Percentiles rank a stretch among this genome's conserved stretches.
These are phyloP conservation scores for Gavia stellata DNA, from an alignment of 2,113 vertebrate genomes.

Conservation along the genomic window DNA sequence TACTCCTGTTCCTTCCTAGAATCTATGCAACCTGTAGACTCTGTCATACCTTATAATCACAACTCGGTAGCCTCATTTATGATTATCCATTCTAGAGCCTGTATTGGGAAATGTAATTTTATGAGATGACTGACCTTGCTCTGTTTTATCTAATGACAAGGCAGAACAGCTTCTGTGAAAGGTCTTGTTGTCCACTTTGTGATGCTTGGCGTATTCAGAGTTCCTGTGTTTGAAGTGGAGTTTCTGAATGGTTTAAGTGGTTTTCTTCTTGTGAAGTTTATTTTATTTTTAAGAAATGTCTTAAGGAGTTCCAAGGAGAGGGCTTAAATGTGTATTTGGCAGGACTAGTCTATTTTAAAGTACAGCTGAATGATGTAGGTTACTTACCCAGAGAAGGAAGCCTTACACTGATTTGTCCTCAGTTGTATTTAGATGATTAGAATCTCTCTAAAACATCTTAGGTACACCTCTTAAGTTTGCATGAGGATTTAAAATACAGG, in stretches of 20 bases:
- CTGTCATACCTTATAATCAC: not conserved
- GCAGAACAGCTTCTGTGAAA: constrained; percentile 17
- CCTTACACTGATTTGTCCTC: not conserved
- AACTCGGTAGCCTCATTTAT: not conserved
- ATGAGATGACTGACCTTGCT: not conserved
- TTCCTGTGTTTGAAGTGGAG: not conserved
- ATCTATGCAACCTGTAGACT: not conserved
- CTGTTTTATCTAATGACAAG: not conserved
- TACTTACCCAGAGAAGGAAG: not conserved
- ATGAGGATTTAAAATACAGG: not conserved
- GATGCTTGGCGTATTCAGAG: not conserved
- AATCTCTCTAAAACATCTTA: not conserved
- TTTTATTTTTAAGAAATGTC: constrained; percentile 25
- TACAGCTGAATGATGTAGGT: not conserved
- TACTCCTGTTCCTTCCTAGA: not conserved
- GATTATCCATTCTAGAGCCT: not conserved
- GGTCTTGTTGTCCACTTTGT: constrained; percentile 8
- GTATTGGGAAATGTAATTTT: not conserved
- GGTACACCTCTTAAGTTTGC: not conserved
- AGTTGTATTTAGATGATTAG: not conserved
- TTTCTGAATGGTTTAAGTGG: not conserved
- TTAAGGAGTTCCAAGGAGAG: not conserved
- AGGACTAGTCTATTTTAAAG: not conserved
- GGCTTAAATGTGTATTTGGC: not conserved
- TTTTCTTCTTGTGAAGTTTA: constrained; percentile 20